phyloP scores from a whole-genome alignment of 2,888 invertebrate genomes.

The Heliconius charithonia region DNA sequence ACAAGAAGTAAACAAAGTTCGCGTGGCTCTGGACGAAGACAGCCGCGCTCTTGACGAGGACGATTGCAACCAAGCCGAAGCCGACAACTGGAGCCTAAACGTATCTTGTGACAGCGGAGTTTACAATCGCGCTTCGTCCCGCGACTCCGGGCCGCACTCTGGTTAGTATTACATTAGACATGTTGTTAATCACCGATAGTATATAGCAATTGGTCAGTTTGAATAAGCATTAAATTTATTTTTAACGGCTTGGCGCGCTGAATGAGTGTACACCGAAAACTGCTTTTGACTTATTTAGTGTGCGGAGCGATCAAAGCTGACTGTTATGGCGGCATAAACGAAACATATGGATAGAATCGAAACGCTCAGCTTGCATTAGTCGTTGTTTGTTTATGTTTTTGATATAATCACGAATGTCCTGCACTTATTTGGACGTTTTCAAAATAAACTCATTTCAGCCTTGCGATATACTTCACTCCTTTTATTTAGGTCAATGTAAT shows the following conservation, averaged over 20 bases:
- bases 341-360: slow-evolving; percentile 67
- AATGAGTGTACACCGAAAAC: slow-evolving; percentile 59
- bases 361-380: slow-evolving; percentile 64
- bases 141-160: slow-evolving; percentile 81
- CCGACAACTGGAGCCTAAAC: slow-evolving; percentile 81
- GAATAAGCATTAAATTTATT: slow-evolving; percentile 68
- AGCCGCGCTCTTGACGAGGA: slow-evolving; percentile 78
- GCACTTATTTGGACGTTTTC: slow-evolving; percentile 79
- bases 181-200: slow-evolving; percentile 49
- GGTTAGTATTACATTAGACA: slow-evolving; percentile 63
- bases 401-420: slow-evolving; percentile 77
- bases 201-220: slow-evolving; percentile 53
- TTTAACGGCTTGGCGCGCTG: slow-evolving; percentile 61
- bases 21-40: slow-evolving; percentile 78
- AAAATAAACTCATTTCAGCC: slow-evolving; percentile 80
- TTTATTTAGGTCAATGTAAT: slow-evolving; percentile 82
- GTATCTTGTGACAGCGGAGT: slow-evolving; percentile 84
- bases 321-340: slow-evolving; percentile 61
- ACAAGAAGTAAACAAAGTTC: slow-evolving; percentile 79
- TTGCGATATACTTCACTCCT: slow-evolving; percentile 74
- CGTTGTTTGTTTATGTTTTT: slow-evolving; percentile 80
- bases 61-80: slow-evolving; percentile 75
- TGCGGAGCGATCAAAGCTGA: slow-evolving; percentile 60
- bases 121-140: slow-evolving; percentile 84
- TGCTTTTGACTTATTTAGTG: slow-evolving; percentile 69